A percentile compares a stretch with the other conserved stretches of the same genome.
These are phyloP conservation scores for Champsocephalus esox DNA, from an alignment of 2,797 vertebrate species.

Conservation along the genomic window DNA sequence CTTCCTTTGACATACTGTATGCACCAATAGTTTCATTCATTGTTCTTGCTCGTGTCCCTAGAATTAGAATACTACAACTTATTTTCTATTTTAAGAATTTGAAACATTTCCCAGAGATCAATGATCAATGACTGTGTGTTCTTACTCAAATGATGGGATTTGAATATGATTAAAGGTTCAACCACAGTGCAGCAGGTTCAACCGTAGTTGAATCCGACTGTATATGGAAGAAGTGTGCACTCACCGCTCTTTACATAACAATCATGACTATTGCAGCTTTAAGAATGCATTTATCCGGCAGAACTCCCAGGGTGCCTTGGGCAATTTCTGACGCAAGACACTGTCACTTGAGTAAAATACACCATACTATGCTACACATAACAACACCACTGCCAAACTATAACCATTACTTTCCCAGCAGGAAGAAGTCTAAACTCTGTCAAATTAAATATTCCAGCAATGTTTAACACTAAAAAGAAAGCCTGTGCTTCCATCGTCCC, in stretches of 20 bases:
- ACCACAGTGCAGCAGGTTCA: constrained; percentile 36
- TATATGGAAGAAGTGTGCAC: constrained; percentile 5
- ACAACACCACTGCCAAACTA: constrained; percentile 38
- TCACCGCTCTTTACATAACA: constrained; percentile 18
- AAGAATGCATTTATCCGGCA: constrained; percentile 15
- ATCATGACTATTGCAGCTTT: constrained; percentile 15
- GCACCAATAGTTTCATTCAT: neutral
- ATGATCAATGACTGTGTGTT: neutral
- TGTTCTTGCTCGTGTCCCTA: neutral
- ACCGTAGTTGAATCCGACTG: constrained; percentile 23
- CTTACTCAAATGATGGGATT: neutral
- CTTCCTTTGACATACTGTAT: neutral
- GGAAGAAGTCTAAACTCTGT: constrained; percentile 45
- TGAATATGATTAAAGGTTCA: constrained; percentile 27
- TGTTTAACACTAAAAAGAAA: constrained; percentile 45
- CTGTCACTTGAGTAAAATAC: constrained; percentile 31
- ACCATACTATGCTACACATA: constrained; percentile 22
- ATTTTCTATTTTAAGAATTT: neutral
- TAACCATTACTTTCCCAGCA: constrained; percentile 19
- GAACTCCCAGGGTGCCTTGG: constrained; percentile 27
- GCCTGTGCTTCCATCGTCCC: neutral
- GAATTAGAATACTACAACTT: neutral
- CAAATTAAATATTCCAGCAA: constrained; percentile 70
- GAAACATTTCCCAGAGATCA: neutral
- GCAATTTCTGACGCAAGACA: constrained; percentile 32